phyloP scores from a whole-genome alignment of 2,113 vertebrate species.

The Erythrocercus mccallii region DNA sequence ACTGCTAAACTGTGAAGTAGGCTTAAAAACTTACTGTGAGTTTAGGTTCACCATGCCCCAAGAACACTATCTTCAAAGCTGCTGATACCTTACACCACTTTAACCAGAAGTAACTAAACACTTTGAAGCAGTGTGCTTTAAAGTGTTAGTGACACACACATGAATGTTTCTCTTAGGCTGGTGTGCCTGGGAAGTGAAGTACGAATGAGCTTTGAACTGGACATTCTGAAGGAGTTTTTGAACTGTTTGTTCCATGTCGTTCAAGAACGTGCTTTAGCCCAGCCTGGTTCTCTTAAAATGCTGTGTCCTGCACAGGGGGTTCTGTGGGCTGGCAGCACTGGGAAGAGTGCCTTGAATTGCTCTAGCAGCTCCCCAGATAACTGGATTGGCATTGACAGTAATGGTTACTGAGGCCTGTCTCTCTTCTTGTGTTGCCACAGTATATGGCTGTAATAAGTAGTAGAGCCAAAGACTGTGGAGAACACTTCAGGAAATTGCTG shows the following conservation, averaged over 20 bases:
- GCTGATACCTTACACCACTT: slow-evolving; percentile 21
- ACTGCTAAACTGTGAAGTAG: slow-evolving; percentile 49
- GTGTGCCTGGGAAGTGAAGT: not conserved
- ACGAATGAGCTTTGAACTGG: not conserved
- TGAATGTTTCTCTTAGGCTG: not conserved
- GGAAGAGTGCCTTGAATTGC: slow-evolving; percentile 62
- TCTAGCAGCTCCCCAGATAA: slow-evolving; percentile 12
- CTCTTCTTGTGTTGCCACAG: not conserved
- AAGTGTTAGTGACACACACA: not conserved
- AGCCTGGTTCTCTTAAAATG: slow-evolving; percentile 1
- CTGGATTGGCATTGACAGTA: slow-evolving; percentile 11
- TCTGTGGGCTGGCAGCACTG: slow-evolving; percentile 42
- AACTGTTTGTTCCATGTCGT: not conserved
- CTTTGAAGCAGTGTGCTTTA: not conserved
- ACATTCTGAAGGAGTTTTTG: not conserved
- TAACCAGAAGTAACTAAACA: not conserved
- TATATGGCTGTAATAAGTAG: not conserved
- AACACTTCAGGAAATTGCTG: not conserved
- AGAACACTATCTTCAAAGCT: slow-evolving; percentile 34
- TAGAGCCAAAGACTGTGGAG: slow-evolving; percentile 10
- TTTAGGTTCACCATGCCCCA: not conserved
- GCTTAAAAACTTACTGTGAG: not conserved
- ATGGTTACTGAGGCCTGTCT: not conserved
- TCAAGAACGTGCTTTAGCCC: slow-evolving; percentile 17
- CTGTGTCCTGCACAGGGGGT: not conserved